Conservation (phyloP, 2,888 invertebrate genomes). For the Ophion ellenae region DNA sequence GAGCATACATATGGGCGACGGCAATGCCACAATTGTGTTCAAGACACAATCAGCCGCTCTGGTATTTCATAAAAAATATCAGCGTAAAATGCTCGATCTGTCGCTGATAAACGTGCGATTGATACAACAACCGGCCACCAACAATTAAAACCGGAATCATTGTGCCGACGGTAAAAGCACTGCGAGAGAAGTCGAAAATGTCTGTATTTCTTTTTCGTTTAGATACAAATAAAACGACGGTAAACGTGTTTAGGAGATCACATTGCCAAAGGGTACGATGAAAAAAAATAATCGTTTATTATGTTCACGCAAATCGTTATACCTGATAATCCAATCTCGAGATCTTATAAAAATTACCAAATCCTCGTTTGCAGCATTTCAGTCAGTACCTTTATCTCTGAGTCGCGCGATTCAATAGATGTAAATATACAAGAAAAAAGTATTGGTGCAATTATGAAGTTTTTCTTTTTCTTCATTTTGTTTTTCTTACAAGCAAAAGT, state of each 20-base stretch:
- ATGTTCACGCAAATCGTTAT: neutral
- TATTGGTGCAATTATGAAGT: slow-evolving; percentile 21
- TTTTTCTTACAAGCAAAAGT: neutral
- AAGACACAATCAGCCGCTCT: slow-evolving; percentile 85
- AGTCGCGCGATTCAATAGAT: slow-evolving; percentile 31
- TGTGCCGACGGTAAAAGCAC: neutral
- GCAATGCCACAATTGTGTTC: slow-evolving; percentile 84
- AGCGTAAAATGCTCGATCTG: slow-evolving; percentile 85
- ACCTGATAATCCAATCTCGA: slow-evolving; percentile 8
- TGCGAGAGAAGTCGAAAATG: slow-evolving; percentile 6
- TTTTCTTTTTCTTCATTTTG: slow-evolving; percentile 7
- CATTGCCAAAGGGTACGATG: slow-evolving; percentile 6
- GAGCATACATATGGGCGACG: slow-evolving; percentile 81
- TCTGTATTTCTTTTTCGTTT: slow-evolving; percentile 15
- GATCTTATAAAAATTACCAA: neutral
- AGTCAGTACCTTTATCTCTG: slow-evolving; percentile 9
- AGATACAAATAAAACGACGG: neutral
- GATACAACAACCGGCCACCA: slow-evolving; percentile 74
- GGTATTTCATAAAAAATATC: slow-evolving; percentile 86
- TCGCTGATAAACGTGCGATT: slow-evolving; percentile 85
- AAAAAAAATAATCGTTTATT: neutral
- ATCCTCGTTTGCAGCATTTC: slow-evolving; percentile 45
- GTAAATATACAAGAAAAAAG: slow-evolving; percentile 46
- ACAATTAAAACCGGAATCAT: slow-evolving; percentile 46
- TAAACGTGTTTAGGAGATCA: slow-evolving; percentile 16